A percentile compares a stretch with the other conserved stretches of the same genome.
Evolutionary conservation across 2,797 vertebrate genomes (phyloP).

Genomic region (Heteromormyrus szaboi): DNA sequence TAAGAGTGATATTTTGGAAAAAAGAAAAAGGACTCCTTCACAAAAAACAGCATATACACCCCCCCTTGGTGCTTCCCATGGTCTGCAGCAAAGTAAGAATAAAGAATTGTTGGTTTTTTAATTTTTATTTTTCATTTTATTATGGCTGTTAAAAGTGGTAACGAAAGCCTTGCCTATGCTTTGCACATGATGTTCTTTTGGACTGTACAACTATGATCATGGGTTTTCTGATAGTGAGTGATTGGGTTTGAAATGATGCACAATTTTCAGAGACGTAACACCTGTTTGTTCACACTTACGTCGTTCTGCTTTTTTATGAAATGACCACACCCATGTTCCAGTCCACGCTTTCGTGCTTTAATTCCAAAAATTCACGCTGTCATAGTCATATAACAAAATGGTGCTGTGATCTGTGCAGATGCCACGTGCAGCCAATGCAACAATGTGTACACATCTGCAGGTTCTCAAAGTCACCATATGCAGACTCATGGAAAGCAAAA

Average conservation of each 20-base stretch:
- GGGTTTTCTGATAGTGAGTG: background rate
- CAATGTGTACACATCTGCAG: background rate
- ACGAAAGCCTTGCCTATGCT: background rate
- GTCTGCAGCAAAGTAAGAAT: background rate
- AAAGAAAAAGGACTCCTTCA: background rate
- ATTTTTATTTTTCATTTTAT: background rate
- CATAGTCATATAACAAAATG: background rate
- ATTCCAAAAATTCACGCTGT: background rate
- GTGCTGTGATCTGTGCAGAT: background rate
- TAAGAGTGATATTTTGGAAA: background rate
- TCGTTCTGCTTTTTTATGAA: background rate
- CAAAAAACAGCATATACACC: background rate
- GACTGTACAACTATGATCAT: background rate
- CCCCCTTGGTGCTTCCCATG: background rate
- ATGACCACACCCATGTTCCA: background rate
- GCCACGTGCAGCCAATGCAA: background rate
- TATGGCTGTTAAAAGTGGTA: slow-evolving; percentile 13
- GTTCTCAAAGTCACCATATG: background rate
- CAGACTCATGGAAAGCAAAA: background rate
- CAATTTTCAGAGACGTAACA: background rate
- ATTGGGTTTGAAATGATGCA: background rate
- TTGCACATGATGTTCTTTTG: background rate
- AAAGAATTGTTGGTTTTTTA: background rate
- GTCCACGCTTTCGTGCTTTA: background rate
- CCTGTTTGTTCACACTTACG: background rate